phyloP scores from a whole-genome alignment of 2,113 vertebrate genomes.

The Ammodytes marinus region DNA sequence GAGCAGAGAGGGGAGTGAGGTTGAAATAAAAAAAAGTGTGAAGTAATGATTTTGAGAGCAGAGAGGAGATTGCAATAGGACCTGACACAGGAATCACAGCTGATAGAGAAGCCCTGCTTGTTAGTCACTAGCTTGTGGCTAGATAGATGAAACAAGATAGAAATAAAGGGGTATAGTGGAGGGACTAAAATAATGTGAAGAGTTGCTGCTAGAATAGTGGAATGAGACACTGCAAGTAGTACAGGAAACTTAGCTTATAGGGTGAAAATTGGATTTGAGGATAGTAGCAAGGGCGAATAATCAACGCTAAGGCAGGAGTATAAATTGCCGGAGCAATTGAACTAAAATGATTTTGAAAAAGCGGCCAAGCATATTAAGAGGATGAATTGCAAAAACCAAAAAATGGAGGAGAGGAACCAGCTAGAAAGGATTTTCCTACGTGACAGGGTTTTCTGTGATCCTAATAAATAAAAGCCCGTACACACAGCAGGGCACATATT shows the following conservation, averaged over 20 bases:
- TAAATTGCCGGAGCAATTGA: not conserved
- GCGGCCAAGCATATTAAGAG: not conserved
- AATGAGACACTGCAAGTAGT: not conserved
- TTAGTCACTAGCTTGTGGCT: constrained; percentile 5
- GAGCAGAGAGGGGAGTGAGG: constrained; percentile 17
- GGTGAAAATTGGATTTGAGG: constrained; percentile 9
- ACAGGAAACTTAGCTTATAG: not conserved
- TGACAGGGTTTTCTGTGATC: not conserved
- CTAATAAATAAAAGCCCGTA: not conserved
- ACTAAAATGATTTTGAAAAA: constrained; percentile 3
- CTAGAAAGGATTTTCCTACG: not conserved
- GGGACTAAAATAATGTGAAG: constrained; percentile 16
- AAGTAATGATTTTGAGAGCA: constrained; percentile 34
- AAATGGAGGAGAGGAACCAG: not conserved
- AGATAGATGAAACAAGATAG: constrained; percentile 26
- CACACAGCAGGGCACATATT: constrained; percentile 21
- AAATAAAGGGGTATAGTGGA: constrained; percentile 22
- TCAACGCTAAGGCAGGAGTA: not conserved
- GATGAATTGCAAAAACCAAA: not conserved
- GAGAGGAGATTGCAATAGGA: constrained; percentile 43
- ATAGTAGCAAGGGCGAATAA: not conserved
- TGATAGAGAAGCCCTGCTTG: constrained; percentile 25
- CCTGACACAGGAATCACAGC: constrained; percentile 24
- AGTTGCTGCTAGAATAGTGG: constrained; percentile 1
- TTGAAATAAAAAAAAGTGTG: constrained; percentile 22